Percentiles rank a stretch among this genome's conserved stretches.
Evolutionary conservation across 2,888 invertebrate species (phyloP).

Genomic region (Eupithecia inturbata): DNA sequence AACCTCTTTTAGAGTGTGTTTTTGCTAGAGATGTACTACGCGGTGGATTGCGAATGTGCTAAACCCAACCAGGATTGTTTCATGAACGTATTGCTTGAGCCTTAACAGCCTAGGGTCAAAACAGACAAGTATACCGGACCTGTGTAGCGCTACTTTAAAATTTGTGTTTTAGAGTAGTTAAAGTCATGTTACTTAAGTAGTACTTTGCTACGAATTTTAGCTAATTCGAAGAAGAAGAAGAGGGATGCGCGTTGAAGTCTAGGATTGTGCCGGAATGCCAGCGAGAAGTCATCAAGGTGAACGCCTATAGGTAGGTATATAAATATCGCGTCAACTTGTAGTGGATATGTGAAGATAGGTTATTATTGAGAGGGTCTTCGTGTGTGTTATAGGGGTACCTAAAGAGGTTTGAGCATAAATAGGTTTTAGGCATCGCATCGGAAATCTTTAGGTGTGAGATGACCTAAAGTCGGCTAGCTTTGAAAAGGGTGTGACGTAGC

Average conservation of each 20-base stretch:
- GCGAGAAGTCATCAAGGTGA: background rate
- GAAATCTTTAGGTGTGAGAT: background rate
- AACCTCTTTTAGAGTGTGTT: background rate
- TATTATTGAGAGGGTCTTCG: background rate
- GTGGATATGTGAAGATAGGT: background rate
- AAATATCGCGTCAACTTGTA: background rate
- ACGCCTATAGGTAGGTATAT: background rate
- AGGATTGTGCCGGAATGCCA: background rate
- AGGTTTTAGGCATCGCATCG: background rate
- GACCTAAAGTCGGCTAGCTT: conserved; percentile 51
- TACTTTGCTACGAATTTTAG: background rate
- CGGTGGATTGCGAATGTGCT: background rate
- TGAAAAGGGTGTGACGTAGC: conserved; percentile 44
- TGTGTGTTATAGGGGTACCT: background rate
- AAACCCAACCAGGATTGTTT: background rate
- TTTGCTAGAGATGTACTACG: background rate
- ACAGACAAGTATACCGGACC: too few species aligned
- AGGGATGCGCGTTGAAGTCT: background rate
- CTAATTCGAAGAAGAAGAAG: background rate
- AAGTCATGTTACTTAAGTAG: background rate
- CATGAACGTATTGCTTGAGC: background rate
- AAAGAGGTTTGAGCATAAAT: background rate
- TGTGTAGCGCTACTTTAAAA: background rate
- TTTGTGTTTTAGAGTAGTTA: background rate
- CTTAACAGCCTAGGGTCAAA: too few species aligned